Evolutionary conservation across 2,113 vertebrate genomes (phyloP).

Genomic region (Patagioenas fasciata): DNA sequence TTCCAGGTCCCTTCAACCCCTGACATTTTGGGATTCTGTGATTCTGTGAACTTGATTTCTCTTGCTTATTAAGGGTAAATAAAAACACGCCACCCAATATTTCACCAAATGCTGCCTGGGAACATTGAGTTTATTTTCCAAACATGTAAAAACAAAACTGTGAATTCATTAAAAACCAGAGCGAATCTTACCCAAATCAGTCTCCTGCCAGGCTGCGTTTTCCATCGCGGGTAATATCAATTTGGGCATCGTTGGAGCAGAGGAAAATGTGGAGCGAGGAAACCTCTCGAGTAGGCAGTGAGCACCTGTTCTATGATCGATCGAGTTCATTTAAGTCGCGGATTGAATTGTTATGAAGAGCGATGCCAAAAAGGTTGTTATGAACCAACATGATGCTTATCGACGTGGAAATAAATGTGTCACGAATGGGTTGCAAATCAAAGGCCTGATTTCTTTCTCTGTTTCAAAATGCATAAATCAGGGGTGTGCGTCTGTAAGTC

Average conservation of each 20-base stretch:
- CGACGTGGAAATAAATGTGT: neutral
- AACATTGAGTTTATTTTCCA: neutral
- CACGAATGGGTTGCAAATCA: constrained; percentile 11
- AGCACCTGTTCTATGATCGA: neutral
- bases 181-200: neutral
- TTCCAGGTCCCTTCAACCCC: too few species aligned
- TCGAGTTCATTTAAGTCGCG: neutral
- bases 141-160: neutral
- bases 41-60: neutral
- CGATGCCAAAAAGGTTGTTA: neutral
- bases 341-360: neutral
- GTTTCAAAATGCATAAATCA: neutral
- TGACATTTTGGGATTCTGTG: too few species aligned
- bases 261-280: neutral
- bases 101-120: neutral
- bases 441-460: neutral
- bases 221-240: neutral
- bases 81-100: neutral
- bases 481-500: neutral
- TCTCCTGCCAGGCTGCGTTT: neutral
- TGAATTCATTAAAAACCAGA: neutral
- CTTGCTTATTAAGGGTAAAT: neutral
- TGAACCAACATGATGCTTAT: neutral
- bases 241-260: neutral
- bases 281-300: neutral